Percentiles rank a stretch among this genome's conserved stretches.
Conservation (phyloP, 2,888 invertebrate species). For the Fragum fragum region DNA sequence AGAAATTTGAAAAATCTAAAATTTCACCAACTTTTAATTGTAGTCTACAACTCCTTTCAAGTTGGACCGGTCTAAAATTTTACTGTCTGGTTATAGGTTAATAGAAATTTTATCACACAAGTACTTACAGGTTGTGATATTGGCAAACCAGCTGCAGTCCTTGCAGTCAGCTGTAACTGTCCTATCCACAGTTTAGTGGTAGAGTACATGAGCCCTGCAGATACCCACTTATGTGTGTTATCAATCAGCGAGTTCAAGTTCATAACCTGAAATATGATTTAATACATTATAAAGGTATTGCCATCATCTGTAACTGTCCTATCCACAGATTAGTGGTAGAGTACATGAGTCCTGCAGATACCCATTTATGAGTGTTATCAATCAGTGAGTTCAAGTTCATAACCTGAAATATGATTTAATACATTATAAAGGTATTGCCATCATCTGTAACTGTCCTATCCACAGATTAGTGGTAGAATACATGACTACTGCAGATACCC, state of each 20-base stretch:
- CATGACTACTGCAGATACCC: conserved; percentile 65
- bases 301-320: conserved; percentile 64
- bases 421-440: no score
- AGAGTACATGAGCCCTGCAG: conserved; percentile 72
- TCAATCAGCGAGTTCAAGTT: conserved; percentile 5
- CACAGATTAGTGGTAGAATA: conserved; percentile 70
- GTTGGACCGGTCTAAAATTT: no score
- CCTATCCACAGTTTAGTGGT: conserved; percentile 73
- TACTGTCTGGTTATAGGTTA: no score
- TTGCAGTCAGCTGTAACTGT: conserved; percentile 59
- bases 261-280: conserved; percentile 10
- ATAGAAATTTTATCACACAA: background rate
- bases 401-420: conserved; percentile 7
- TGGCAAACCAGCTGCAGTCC: conserved; percentile 31
- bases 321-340: conserved; percentile 72
- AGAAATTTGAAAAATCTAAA: no score
- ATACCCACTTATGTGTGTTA: conserved; percentile 2
- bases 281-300: no score
- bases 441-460: conserved; percentile 71
- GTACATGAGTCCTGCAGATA: conserved; percentile 70
- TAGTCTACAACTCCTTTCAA: no score
- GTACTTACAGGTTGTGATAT: conserved; percentile 42
- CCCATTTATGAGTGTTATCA: conserved; percentile 4
- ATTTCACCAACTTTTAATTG: no score
- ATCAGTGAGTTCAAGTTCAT: conserved; percentile 6